A percentile compares a stretch with the other conserved stretches of the same genome.
Conservation (phyloP, 2,888 invertebrate species). For the Nebria brevicollis region DNA sequence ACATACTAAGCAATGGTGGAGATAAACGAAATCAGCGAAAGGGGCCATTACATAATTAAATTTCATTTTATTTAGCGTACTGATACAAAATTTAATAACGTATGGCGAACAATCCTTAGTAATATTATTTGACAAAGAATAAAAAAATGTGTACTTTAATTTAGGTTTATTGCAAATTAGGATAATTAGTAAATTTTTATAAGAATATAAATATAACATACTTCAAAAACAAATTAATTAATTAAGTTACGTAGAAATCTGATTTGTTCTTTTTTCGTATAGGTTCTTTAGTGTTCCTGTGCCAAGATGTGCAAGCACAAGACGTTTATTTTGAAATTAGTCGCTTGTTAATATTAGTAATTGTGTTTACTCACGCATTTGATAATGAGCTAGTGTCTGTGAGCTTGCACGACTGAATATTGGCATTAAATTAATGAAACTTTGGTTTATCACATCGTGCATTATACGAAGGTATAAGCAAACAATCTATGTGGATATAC, state of each 20-base stretch:
- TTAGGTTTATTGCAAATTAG: background rate
- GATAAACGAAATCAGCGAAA: background rate
- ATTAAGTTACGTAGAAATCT: background rate
- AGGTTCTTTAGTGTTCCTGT: background rate
- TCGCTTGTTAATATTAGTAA: slow-evolving; percentile 43
- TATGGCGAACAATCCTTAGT: background rate
- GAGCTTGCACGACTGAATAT: slow-evolving; percentile 39
- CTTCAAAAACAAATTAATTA: background rate
- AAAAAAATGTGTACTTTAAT: background rate
- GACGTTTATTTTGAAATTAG: slow-evolving; percentile 46
- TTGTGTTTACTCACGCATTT: slow-evolving; percentile 42
- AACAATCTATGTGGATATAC: slow-evolving; percentile 1
- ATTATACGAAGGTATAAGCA: background rate
- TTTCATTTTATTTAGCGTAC: background rate
- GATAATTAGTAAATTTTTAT: background rate
- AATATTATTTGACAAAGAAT: background rate
- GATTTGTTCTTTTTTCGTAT: background rate
- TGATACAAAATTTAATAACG: background rate
- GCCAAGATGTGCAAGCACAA: slow-evolving; percentile 6
- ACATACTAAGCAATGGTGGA: background rate
- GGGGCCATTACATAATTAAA: background rate
- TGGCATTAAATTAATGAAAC: slow-evolving; percentile 44
- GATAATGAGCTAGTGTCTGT: slow-evolving; percentile 25
- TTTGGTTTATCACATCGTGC: slow-evolving; percentile 12
- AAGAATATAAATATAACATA: too few species aligned